Conservation (phyloP, 92 coral and sea anemone species). For the Phenganax subtilis region DNA sequence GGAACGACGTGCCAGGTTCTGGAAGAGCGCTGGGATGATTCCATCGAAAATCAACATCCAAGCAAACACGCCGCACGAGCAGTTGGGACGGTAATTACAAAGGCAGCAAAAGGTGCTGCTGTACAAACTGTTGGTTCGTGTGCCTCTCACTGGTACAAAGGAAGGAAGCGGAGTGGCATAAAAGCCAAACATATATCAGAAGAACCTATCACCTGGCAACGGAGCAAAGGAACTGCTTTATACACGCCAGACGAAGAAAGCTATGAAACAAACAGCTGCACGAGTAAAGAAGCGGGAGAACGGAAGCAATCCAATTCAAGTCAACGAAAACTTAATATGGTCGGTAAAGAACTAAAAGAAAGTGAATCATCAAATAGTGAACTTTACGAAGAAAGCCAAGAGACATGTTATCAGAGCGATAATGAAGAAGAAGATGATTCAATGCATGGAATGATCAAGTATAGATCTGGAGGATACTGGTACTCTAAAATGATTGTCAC, state of each 20-base stretch:
- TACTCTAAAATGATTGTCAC: conserved; percentile 47
- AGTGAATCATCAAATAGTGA: neutral
- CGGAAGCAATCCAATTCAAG: conserved; percentile 1
- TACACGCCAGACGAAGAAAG: neutral
- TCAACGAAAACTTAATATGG: neutral
- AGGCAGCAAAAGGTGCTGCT: neutral
- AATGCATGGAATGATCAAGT: conserved; percentile 19
- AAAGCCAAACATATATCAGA: neutral
- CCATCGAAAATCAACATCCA: conserved; percentile 46
- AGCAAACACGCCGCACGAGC: conserved; percentile 26
- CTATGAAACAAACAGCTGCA: neutral
- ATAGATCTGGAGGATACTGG: conserved; percentile 48
- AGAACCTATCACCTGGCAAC: neutral
- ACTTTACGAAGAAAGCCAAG: neutral
- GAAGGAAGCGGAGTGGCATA: neutral
- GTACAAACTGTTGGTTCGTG: neutral
- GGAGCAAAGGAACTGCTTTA: neutral
- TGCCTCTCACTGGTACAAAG: neutral
- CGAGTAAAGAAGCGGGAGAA: conserved; percentile 7
- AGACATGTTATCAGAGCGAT: neutral
- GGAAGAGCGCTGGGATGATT: conserved; percentile 52
- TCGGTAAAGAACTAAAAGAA: neutral
- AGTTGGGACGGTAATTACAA: neutral
- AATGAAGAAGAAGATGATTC: neutral
- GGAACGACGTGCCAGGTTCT: conserved; percentile 16